phyloP scores from a whole-genome alignment of 2,888 invertebrate genomes.

The Brachynemurus nebulosus region DNA sequence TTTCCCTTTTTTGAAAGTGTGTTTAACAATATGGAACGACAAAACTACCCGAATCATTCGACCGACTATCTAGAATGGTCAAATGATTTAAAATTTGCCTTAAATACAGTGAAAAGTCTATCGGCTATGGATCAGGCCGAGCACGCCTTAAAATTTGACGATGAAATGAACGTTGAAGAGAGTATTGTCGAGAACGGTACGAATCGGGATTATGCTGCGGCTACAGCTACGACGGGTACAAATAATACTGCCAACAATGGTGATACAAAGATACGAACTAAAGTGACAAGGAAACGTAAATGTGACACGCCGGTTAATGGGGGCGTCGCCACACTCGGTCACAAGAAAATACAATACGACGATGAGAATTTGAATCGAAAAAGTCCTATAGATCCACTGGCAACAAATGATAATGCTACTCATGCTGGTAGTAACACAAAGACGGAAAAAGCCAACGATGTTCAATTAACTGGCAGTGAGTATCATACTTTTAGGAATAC shows the following conservation, averaged over 20 bases:
- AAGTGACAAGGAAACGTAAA: background rate
- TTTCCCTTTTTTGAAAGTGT: conserved; percentile 28
- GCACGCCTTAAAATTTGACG: conserved; percentile 5
- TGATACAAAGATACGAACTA: background rate
- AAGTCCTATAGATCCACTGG: background rate
- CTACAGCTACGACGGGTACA: background rate
- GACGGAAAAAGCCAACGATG: too few relatives aligned
- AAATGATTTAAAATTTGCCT: conserved; percentile 27
- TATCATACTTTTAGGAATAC: too few relatives aligned
- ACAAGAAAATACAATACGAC: background rate
- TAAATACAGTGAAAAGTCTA: conserved; percentile 12
- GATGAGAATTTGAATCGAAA: background rate
- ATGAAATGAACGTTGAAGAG: background rate
- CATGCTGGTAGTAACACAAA: background rate
- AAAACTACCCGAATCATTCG: background rate
- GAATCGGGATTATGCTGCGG: conserved; percentile 7
- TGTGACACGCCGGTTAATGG: conserved; percentile 10
- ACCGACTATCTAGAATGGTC: conserved; percentile 31
- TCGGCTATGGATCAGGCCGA: conserved; percentile 1
- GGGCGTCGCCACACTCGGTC: background rate
- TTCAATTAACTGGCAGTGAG: too few relatives aligned
- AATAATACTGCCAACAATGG: conserved; percentile 1
- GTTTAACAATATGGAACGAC: background rate
- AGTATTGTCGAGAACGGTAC: conserved; percentile 11
- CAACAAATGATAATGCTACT: background rate